Conservation (phyloP, 1,140 invertebrate genomes). For the Phymastichus coffea region DNA sequence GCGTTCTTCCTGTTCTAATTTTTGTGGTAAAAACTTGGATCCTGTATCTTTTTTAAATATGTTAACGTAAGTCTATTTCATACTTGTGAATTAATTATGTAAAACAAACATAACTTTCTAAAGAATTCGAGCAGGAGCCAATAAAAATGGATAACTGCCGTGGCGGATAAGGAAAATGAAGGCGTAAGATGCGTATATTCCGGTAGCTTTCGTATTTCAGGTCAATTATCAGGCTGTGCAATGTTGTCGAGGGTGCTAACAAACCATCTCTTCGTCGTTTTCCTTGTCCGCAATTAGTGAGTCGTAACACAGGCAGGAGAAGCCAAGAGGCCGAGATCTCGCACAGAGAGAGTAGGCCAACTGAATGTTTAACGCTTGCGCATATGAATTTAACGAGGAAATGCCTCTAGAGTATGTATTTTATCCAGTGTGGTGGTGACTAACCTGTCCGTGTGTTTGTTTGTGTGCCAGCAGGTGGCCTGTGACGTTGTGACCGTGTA, state of each 20-base stretch:
- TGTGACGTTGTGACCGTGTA: slow-evolving; percentile 59
- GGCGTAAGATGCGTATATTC: too few species aligned
- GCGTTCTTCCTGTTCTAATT: slow-evolving; percentile 20
- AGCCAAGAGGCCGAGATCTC: too few species aligned
- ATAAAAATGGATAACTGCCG: background rate
- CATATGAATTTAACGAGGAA: slow-evolving; percentile 25
- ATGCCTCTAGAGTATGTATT: slow-evolving; percentile 11
- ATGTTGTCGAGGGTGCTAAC: too few species aligned
- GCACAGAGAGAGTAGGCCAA: too few species aligned
- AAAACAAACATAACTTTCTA: background rate
- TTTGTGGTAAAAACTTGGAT: too few species aligned
- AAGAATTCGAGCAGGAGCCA: slow-evolving; percentile 15
- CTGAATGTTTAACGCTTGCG: slow-evolving; percentile 18
- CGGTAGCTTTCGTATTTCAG: too few species aligned
- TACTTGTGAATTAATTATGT: too few species aligned
- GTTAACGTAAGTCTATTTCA: too few species aligned
- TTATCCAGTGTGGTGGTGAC: slow-evolving; percentile 55
- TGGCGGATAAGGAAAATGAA: too few species aligned
- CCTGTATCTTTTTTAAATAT: too few species aligned
- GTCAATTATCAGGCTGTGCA: too few species aligned
- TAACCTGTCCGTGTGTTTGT: slow-evolving; percentile 59
- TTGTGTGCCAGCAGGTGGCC: slow-evolving; percentile 60
- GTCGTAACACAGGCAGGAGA: too few species aligned
- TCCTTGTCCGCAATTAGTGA: slow-evolving; percentile 1
- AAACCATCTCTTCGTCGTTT: background rate